phyloP scores from a whole-genome alignment of 2,113 vertebrate genomes.

The Maccullochella peelii region DNA sequence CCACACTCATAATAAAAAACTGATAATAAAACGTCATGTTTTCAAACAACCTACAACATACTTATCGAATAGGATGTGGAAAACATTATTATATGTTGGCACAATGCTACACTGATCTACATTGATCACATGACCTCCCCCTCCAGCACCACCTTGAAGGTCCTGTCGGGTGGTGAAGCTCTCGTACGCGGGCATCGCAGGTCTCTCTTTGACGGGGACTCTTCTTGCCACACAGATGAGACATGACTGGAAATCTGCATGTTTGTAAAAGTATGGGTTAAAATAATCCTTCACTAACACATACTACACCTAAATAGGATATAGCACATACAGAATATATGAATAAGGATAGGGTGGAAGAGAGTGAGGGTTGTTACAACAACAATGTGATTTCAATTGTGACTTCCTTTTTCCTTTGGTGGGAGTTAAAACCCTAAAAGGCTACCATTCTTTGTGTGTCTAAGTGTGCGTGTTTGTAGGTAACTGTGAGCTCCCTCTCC shows the following conservation, averaged over 20 bases:
- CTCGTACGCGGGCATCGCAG: conserved; percentile 89
- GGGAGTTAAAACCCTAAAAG: not conserved
- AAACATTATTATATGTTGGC: not conserved
- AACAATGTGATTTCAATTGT: not conserved
- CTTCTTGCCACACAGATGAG: conserved; percentile 98
- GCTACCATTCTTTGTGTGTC: not conserved
- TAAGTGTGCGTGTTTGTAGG: not conserved
- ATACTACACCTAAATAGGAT: not conserved
- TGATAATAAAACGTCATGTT: not conserved
- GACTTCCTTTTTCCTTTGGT: not conserved
- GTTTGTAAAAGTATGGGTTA: not conserved
- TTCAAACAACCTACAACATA: not conserved
- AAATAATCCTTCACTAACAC: not conserved
- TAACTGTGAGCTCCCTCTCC: not conserved
- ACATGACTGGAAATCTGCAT: conserved; percentile 96
- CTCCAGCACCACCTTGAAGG: conserved; percentile 88
- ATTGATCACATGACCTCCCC: not conserved
- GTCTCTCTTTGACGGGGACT: conserved; percentile 94
- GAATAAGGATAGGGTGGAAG: not conserved
- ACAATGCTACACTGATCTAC: not conserved
- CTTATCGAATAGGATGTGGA: not conserved
- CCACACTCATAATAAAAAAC: not conserved
- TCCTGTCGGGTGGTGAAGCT: conserved; percentile 97
- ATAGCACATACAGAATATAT: not conserved
- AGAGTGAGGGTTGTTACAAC: not conserved